phyloP scores from a whole-genome alignment of 2,113 vertebrate species.

The Prolemur simus region DNA sequence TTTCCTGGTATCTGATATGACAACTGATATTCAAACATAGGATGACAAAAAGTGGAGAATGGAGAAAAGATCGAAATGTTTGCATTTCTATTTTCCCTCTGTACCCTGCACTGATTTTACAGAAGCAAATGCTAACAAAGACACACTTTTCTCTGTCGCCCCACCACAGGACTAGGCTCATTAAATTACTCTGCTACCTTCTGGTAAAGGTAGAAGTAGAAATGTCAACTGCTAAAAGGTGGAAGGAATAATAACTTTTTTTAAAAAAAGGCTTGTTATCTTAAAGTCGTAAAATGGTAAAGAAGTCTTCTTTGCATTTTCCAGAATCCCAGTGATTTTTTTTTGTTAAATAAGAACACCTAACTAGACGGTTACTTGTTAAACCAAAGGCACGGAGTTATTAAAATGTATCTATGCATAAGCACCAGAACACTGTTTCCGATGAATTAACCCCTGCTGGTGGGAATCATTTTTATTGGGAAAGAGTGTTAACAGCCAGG shows the following conservation, averaged over 20 bases:
- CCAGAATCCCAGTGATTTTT: not conserved
- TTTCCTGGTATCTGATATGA: not conserved
- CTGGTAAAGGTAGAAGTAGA: not conserved
- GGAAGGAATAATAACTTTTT: not conserved
- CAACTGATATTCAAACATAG: not conserved
- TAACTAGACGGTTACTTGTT: not conserved
- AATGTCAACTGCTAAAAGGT: not conserved
- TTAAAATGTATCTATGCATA: not conserved
- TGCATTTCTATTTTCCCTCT: not conserved
- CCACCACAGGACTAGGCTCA: not conserved
- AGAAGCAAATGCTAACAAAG: slow-evolving; percentile 16
- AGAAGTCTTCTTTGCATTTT: not conserved
- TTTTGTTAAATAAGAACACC: not conserved
- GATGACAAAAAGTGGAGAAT: not conserved
- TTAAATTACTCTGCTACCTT: not conserved
- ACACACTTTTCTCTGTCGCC: not conserved
- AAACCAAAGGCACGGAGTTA: slow-evolving; percentile 4
- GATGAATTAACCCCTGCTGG: not conserved
- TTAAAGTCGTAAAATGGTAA: not conserved
- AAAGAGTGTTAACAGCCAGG: not conserved
- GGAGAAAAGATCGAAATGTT: not conserved
- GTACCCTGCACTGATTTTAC: not conserved
- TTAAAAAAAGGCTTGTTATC: not conserved
- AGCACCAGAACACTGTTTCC: not conserved
- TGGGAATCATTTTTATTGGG: slow-evolving; percentile 19